Evolutionary conservation across 1,140 invertebrate species (phyloP).

Genomic region (Melipona quadrifasciata): DNA sequence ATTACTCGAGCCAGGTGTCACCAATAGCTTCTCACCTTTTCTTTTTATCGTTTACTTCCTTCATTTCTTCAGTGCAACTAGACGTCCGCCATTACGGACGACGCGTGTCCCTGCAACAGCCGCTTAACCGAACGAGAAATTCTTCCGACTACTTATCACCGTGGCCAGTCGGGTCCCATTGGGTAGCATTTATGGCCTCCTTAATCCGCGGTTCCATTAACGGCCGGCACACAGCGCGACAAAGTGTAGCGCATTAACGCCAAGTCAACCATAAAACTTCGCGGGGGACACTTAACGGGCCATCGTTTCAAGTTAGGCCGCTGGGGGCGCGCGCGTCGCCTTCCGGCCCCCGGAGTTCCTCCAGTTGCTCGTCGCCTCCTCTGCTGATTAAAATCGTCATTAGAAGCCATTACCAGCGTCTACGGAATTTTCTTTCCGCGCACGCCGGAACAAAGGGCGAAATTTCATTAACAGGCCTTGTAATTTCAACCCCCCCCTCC

Average conservation of each 20-base stretch:
- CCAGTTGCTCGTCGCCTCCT: conserved; percentile 5
- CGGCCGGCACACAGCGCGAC: conserved; percentile 59
- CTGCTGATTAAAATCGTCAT: conserved; percentile 55
- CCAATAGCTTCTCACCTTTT: neutral
- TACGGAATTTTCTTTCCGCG: conserved; percentile 41
- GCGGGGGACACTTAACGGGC: conserved; percentile 54
- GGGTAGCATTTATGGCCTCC: conserved; percentile 63
- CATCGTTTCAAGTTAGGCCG: conserved; percentile 46
- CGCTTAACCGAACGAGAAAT: conserved; percentile 46
- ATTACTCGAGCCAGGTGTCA: neutral
- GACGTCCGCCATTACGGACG: neutral
- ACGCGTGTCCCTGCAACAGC: too few species aligned
- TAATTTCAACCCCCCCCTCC: conserved; percentile 12
- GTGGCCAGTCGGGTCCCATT: conserved; percentile 53
- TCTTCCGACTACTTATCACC: conserved; percentile 62
- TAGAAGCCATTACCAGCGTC: conserved; percentile 45
- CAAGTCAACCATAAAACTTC: conserved; percentile 68
- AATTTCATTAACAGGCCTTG: conserved; percentile 48
- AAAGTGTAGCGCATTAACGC: conserved; percentile 62
- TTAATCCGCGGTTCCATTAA: conserved; percentile 68
- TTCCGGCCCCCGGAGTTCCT: too few species aligned
- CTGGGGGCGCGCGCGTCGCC: conserved; percentile 12
- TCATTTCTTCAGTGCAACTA: neutral
- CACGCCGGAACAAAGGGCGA: conserved; percentile 3
- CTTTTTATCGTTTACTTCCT: neutral